Percentiles rank a stretch among this genome's conserved stretches.
Conservation (phyloP, 2,113 vertebrate genomes). For the Probosciger aterrimus region DNA sequence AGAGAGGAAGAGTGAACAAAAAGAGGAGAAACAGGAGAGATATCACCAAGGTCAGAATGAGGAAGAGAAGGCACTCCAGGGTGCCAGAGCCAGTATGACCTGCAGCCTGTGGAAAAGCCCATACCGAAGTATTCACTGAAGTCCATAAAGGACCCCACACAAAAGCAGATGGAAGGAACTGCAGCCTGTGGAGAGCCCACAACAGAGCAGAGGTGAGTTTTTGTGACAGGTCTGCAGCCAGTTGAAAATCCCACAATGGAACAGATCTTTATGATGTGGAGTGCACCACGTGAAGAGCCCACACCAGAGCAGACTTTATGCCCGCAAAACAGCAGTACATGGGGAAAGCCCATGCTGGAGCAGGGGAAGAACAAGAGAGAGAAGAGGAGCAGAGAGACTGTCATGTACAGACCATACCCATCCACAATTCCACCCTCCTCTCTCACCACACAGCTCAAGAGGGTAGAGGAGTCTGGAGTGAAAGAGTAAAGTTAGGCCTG, state of each 20-base stretch:
- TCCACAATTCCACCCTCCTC: not conserved
- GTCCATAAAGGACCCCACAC: no score
- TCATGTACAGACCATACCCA: not conserved
- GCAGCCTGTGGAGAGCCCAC: not conserved
- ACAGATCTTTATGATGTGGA: not conserved
- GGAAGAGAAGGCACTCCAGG: not conserved
- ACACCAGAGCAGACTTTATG: no score
- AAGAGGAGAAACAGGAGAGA: not conserved
- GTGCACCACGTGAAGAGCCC: not conserved
- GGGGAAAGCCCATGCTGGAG: not conserved
- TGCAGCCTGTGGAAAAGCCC: not conserved
- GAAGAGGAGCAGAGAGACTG: not conserved
- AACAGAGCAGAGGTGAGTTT: not conserved
- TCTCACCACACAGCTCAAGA: fast-evolving
- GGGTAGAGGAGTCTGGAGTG: not conserved
- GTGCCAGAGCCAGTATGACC: not conserved
- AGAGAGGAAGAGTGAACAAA: not conserved
- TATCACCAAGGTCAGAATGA: not conserved
- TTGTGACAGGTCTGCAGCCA: not conserved
- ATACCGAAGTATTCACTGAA: not conserved
- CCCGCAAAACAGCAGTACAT: not conserved
- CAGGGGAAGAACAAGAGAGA: not conserved
- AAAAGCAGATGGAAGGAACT: not conserved
- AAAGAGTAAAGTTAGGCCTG: not conserved
- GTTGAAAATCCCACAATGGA: not conserved